These are phyloP conservation scores for Drosophila melanosoma DNA, from an alignment of 2,888 invertebrate species.

Conservation along the genomic window DNA sequence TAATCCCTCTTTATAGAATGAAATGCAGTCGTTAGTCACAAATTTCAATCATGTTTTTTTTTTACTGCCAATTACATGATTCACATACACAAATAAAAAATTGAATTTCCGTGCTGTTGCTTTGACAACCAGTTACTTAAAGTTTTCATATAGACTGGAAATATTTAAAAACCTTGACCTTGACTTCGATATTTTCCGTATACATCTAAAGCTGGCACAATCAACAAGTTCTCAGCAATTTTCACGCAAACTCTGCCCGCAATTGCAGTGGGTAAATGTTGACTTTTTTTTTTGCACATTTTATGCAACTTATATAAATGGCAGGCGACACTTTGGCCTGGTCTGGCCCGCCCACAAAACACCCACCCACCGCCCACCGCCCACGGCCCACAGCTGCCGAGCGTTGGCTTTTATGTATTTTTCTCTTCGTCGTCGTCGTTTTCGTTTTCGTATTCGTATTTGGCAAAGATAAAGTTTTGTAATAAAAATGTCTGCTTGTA, in stretches of 20 bases:
- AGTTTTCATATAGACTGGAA: background rate
- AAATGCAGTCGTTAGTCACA: background rate
- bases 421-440: conserved; percentile 43
- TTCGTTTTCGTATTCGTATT: conserved; percentile 66
- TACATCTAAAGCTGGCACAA: background rate
- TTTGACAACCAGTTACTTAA: background rate
- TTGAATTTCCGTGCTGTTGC: background rate
- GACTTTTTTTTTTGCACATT: conserved; percentile 62
- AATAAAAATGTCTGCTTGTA: conserved; percentile 80
- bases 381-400: conserved; percentile 29
- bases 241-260: conserved; percentile 45
- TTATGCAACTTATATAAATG: conserved; percentile 78
- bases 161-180: background rate
- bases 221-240: conserved; percentile 61
- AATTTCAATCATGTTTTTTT: background rate
- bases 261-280: conserved; percentile 41
- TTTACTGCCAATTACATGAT: too few species aligned
- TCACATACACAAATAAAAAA: background rate
- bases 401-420: conserved; percentile 62
- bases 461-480: conserved; percentile 81
- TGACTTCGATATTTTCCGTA: background rate
- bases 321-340: conserved; percentile 67
- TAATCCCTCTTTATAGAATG: background rate
- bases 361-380: conserved; percentile 17
- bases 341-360: conserved; percentile 15